These are phyloP conservation scores for Pachyuromys duprasi DNA, from an alignment of 2,797 vertebrate species.

Conservation along the genomic window DNA sequence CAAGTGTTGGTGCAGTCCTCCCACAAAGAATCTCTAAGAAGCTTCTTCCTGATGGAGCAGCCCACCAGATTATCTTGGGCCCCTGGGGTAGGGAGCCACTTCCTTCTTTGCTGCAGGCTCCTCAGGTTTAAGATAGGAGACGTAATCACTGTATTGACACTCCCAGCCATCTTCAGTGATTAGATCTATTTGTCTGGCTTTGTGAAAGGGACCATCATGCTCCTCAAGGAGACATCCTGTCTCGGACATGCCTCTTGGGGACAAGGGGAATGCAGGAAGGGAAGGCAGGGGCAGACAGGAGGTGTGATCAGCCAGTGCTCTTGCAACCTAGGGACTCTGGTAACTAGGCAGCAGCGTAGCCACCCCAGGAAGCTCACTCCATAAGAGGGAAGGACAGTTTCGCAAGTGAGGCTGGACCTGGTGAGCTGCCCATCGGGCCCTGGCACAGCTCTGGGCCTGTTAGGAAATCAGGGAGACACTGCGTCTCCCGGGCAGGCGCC, in stretches of 20 bases:
- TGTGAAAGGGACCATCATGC: neutral
- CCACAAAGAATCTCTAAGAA: neutral
- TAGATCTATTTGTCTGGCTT: neutral
- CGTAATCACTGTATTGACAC: neutral
- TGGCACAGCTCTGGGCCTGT: conserved; percentile 84
- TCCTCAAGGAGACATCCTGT: accelerated
- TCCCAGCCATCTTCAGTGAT: neutral
- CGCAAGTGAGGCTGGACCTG: conserved; percentile 76
- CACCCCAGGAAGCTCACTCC: conserved; percentile 61
- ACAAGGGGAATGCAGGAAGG: neutral
- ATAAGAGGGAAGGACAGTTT: conserved; percentile 82
- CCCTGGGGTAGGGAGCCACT: neutral
- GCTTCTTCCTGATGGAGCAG: neutral
- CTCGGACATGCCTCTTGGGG: neutral
- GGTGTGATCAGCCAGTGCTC: neutral
- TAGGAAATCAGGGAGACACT: conserved; percentile 87
- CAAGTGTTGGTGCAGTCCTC: neutral
- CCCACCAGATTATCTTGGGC: neutral
- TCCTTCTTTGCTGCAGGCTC: neutral
- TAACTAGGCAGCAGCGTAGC: conserved; percentile 13
- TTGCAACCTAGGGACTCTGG: neutral
- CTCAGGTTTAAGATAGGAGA: neutral
- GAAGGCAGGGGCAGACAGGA: neutral
- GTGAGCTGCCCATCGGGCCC: conserved; percentile 74
- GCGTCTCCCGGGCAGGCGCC: conserved; percentile 87